These are phyloP conservation scores for Gryon sp. DNA, from an alignment of 1,140 invertebrate species.

Conservation along the genomic window DNA sequence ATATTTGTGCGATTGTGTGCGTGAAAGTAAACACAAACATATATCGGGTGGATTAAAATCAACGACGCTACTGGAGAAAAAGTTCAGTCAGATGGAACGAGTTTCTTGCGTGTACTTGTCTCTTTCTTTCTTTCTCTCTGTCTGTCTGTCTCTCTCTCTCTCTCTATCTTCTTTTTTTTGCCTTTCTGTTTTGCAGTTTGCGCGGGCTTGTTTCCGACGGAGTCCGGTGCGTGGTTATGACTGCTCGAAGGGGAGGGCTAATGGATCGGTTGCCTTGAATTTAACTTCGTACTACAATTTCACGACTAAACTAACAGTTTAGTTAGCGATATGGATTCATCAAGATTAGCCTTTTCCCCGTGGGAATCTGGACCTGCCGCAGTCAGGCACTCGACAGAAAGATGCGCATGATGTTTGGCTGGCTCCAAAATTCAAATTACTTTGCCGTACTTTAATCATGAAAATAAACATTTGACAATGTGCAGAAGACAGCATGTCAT, in stretches of 20 bases:
- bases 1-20: constrained; percentile 17
- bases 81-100: constrained; percentile 41
- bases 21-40: constrained; percentile 46
- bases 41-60: constrained; percentile 57
- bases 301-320: constrained; percentile 45
- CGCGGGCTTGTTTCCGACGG: constrained; percentile 39
- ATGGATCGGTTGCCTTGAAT: constrained; percentile 38
- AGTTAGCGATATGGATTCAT: constrained; percentile 48
- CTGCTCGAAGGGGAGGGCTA: constrained; percentile 24
- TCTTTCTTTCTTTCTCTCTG: too few relatives aligned
- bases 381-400: neutral
- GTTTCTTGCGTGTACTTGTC: constrained; percentile 57
- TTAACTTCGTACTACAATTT: constrained; percentile 50
- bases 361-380: constrained; percentile 19
- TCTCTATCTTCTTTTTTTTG: too few relatives aligned
- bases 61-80: constrained; percentile 35
- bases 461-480: too few relatives aligned
- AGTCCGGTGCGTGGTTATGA: constrained; percentile 40
- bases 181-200: too few relatives aligned
- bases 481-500: too few relatives aligned
- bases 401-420: neutral
- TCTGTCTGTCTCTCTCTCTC: too few relatives aligned
- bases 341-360: constrained; percentile 30
- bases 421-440: constrained; percentile 1
- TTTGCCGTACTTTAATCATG: too few relatives aligned